Evolutionary conservation across 2,797 vertebrate species (phyloP).

Genomic region (Micrastur ruficollis): DNA sequence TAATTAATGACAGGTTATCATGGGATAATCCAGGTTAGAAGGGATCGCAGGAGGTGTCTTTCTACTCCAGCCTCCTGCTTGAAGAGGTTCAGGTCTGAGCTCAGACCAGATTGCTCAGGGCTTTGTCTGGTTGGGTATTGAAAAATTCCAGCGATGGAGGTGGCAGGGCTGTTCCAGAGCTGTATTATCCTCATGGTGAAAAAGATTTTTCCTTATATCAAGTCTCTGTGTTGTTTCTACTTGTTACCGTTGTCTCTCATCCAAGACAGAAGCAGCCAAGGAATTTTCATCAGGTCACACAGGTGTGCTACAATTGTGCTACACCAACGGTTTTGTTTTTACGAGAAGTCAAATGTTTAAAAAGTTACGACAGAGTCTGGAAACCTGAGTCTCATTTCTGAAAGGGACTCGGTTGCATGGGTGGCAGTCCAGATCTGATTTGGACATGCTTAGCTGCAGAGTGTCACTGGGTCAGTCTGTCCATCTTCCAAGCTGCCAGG

Average conservation of each 20-base stretch:
- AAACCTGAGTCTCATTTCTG: not conserved
- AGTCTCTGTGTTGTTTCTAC: not conserved
- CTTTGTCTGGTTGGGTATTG: not conserved
- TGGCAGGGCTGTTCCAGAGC: not conserved
- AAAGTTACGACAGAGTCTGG: not conserved
- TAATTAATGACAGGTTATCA: not conserved
- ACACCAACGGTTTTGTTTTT: not conserved
- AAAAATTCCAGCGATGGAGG: not conserved
- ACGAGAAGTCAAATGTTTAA: not conserved
- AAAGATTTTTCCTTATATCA: not conserved
- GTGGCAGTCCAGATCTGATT: not conserved
- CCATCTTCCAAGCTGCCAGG: not conserved
- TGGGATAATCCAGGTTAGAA: not conserved
- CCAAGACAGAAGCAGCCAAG: not conserved
- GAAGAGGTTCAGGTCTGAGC: not conserved
- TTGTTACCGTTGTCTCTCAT: not conserved
- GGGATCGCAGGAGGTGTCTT: not conserved
- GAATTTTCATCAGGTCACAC: not conserved
- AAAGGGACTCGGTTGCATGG: rapidly evolving
- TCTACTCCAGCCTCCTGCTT: not conserved
- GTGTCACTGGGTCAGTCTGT: not conserved
- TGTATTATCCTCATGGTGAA: not conserved
- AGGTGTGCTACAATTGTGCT: not conserved
- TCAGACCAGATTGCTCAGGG: not conserved
- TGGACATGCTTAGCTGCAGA: not conserved